phyloP scores from a whole-genome alignment of 1,140 invertebrate species.

The Doryteuthis pealeii region DNA sequence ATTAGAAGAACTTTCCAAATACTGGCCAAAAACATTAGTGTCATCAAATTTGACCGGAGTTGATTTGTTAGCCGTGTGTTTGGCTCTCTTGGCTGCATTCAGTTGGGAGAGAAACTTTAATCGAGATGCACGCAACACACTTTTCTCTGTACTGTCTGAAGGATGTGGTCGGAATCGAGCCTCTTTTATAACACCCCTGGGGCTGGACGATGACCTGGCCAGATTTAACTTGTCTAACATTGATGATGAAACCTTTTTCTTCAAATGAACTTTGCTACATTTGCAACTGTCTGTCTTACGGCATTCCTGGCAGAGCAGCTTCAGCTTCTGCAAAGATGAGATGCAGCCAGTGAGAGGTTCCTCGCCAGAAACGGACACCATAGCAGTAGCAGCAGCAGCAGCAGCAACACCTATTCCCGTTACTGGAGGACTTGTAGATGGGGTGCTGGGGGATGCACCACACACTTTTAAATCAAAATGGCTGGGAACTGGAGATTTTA shows the following conservation, averaged over 20 bases:
- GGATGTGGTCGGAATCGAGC: not conserved
- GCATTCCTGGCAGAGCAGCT: not conserved
- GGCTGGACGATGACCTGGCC: not conserved
- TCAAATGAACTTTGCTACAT: not conserved
- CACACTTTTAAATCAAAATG: too few relatives aligned
- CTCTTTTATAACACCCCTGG: not conserved
- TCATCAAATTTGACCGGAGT: not conserved
- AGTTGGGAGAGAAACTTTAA: constrained; percentile 1
- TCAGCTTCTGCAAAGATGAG: constrained; percentile 4
- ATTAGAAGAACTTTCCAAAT: not conserved
- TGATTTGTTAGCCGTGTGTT: not conserved
- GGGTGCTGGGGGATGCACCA: too few relatives aligned
- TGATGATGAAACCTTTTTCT: not conserved
- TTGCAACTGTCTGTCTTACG: not conserved
- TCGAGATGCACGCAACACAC: not conserved
- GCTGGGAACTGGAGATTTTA: too few relatives aligned
- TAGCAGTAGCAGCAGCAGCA: too few relatives aligned
- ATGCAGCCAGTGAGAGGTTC: constrained; percentile 2
- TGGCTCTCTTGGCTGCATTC: not conserved
- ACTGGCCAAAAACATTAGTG: not conserved
- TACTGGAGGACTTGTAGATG: too few relatives aligned
- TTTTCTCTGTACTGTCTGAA: not conserved
- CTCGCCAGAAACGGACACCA: too few relatives aligned
- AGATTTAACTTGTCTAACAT: not conserved
- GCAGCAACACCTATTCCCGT: too few relatives aligned